These are phyloP conservation scores for Glyphotaelius pellucidus DNA, from an alignment of 2,888 invertebrate genomes.

Conservation along the genomic window DNA sequence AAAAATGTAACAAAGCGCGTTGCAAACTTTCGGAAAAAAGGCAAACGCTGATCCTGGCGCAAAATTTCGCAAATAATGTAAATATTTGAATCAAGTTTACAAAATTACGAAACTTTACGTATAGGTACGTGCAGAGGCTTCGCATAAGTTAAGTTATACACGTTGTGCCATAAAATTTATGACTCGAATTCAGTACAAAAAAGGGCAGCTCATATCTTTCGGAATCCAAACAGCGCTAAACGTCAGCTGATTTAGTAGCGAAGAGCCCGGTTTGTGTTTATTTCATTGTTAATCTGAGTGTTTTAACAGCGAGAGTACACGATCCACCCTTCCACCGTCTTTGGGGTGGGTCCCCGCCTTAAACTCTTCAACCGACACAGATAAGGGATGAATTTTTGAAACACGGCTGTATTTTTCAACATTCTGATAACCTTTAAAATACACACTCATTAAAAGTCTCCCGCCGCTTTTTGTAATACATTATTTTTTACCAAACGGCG, in stretches of 20 bases:
- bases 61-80: constrained; percentile 4
- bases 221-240: constrained; percentile 37
- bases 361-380: constrained; percentile 27
- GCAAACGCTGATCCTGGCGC: background rate
- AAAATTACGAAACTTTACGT: constrained; percentile 14
- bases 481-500: background rate
- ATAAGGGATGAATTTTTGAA: background rate
- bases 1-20: background rate
- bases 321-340: background rate
- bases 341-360: constrained; percentile 8
- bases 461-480: background rate
- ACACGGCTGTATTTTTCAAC: background rate
- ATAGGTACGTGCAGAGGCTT: background rate
- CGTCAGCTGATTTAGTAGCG: constrained; percentile 36
- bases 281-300: constrained; percentile 44
- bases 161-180: constrained; percentile 35
- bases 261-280: constrained; percentile 36
- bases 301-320: constrained; percentile 33
- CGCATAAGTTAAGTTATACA: constrained; percentile 34
- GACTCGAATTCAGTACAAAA: constrained; percentile 21
- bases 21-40: background rate
- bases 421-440: background rate
- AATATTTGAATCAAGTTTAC: constrained; percentile 28
- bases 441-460: background rate
- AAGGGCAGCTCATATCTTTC: constrained; percentile 26